A percentile compares a stretch with the other conserved stretches of the same genome.
Evolutionary conservation across 2,113 vertebrate genomes (phyloP).

Genomic region (Nothoprocta pentlandii): DNA sequence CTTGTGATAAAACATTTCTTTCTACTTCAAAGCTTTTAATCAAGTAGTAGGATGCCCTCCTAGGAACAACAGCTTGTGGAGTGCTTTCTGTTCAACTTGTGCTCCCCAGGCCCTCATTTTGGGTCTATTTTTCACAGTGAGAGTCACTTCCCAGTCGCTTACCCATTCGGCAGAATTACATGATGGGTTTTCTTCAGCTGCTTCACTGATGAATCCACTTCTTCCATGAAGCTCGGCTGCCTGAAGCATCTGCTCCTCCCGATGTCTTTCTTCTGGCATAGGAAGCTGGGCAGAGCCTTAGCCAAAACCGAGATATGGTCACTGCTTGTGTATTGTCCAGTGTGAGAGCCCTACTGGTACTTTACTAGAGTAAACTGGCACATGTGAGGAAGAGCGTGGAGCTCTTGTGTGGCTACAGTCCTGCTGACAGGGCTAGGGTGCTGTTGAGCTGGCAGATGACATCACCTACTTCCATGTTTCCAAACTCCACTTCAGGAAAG

Average conservation of each 20-base stretch:
- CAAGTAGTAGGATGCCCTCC: not conserved
- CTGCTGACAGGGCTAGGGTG: accelerated
- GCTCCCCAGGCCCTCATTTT: not conserved
- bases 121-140: not conserved
- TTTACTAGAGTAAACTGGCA: not conserved
- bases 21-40: not conserved
- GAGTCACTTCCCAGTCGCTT: not conserved
- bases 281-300: not conserved
- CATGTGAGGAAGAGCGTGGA: not conserved
- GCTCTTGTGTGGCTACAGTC: not conserved
- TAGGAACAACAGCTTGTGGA: not conserved
- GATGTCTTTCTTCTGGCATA: not conserved
- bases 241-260: not conserved
- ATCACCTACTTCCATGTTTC: not conserved
- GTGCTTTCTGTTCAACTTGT: not conserved
- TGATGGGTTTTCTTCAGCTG: not conserved
- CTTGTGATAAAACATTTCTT: not conserved
- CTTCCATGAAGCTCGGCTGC: not conserved
- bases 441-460: not conserved
- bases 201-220: not conserved
- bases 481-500: accelerated
- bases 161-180: conserved; percentile 48
- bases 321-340: not conserved
- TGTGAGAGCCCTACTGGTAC: not conserved
- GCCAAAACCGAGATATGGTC: not conserved